Base-by-base conservation (phyloP, 2,888 invertebrate genomes). In the Saturnia japonica region DNA sequence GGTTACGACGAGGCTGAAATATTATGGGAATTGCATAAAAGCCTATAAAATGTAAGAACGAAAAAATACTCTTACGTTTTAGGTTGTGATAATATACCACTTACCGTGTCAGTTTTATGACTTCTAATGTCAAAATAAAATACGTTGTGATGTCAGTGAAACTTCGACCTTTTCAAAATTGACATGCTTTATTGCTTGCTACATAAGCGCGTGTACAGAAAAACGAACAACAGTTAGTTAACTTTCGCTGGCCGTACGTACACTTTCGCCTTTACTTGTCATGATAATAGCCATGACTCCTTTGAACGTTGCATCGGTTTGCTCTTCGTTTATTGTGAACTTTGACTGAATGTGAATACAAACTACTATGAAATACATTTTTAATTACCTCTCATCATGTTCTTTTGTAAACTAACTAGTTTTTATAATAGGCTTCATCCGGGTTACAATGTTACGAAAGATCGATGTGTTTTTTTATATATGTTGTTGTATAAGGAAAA, bases 221-320 rank as follows among this genome's bases (percentile, higher is more conserved):
- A 75, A 73, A 42, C 57, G 70, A 67, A 42, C 45, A 40, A 43
- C 75, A 3, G 72, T 75, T 76, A 3, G 72, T 75, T 76, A 80
- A 88, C 91, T 91, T 91, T 91, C 91, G 87, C 90, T 85, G 78
- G 75, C 75, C 75, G 75, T 82, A 82, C 75, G 75, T 82, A 82
- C 81, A 89, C 91, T 91, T 91, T 91, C 91, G 87, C 87, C 88
- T 87, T 90, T 86, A 81, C 80, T 82, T 79, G 72, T 80, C 80
- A 82, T 80, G 82, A 80, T 84, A 86, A 85, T 81, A 79, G 75
- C 74, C 81, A 79, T 85, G 86, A 85, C 81, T 86, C 88, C 86
- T 81, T 82, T 83, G 82, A 78, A 74, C 54, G 67, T 42, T 67
- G 43, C 54, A 67, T 43, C 45, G 70, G 54, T 43, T 51, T 28